phyloP scores from a whole-genome alignment of 2,888 invertebrate genomes.

The Timandra comae region DNA sequence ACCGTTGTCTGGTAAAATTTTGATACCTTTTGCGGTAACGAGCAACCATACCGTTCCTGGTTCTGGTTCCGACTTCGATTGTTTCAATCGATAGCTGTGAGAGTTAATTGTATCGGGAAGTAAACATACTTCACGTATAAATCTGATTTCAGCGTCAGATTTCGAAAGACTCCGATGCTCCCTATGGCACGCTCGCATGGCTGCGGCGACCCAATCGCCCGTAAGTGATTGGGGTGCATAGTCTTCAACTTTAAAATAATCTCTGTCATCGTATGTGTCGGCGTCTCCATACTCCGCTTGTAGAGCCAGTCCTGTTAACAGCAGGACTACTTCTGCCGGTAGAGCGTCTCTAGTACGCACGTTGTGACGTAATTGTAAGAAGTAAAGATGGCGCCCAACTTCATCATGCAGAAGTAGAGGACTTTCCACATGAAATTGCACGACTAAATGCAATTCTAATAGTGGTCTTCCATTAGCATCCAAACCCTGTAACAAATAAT shows the following conservation, averaged over 20 bases:
- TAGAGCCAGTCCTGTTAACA: constrained; percentile 91
- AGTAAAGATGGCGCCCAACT: constrained; percentile 94
- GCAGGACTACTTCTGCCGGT: constrained; percentile 81
- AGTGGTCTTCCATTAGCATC: constrained; percentile 94
- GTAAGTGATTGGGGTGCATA: constrained; percentile 85
- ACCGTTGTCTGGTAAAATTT: constrained; percentile 85
- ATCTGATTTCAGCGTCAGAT: constrained; percentile 89
- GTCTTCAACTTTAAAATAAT: constrained; percentile 87
- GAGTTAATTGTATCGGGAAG: constrained; percentile 92
- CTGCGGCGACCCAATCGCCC: constrained; percentile 76
- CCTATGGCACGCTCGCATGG: constrained; percentile 86
- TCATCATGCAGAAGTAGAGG: constrained; percentile 93
- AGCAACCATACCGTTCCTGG: constrained; percentile 91
- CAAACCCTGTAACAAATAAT: constrained; percentile 84
- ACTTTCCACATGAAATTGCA: constrained; percentile 96
- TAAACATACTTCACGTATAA: constrained; percentile 91
- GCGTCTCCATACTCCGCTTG: constrained; percentile 95
- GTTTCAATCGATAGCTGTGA: constrained; percentile 88
- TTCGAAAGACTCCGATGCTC: constrained; percentile 87
- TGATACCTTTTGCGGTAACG: constrained; percentile 93
- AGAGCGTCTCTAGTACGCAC: constrained; percentile 80
- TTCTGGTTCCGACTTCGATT: constrained; percentile 84
- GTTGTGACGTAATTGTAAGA: constrained; percentile 95
- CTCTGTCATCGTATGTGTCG: constrained; percentile 52
- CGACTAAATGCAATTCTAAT: constrained; percentile 91